These are phyloP conservation scores for Carpatolechia fugitivella DNA, from an alignment of 2,888 invertebrate genomes.

Conservation along the genomic window DNA sequence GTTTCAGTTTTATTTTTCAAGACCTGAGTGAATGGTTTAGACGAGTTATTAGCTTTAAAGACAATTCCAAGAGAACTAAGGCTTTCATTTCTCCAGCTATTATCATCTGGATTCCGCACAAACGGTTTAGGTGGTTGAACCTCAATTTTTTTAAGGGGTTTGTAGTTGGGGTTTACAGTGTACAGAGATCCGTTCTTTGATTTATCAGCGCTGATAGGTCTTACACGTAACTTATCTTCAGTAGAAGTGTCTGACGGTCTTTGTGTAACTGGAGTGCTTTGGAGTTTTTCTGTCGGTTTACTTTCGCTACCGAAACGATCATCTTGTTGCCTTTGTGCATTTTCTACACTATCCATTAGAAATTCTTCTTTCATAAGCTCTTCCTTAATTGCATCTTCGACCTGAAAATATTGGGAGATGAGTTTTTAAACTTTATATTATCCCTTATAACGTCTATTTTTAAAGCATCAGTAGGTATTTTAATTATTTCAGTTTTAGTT, in stretches of 20 bases:
- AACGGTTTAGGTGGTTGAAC: slow-evolving; percentile 57
- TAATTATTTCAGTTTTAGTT: too few relatives aligned
- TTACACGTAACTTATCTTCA: slow-evolving; percentile 45
- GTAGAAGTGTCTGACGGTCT: slow-evolving; percentile 8
- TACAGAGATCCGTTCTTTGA: slow-evolving; percentile 45
- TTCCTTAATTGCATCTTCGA: slow-evolving; percentile 59
- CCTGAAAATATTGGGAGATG: slow-evolving; percentile 42
- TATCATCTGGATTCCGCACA: slow-evolving; percentile 66
- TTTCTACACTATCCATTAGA: slow-evolving; percentile 43
- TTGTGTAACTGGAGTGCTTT: not conserved
- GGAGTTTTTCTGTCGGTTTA: slow-evolving; percentile 1
- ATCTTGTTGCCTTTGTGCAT: slow-evolving; percentile 32
- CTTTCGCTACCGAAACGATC: slow-evolving; percentile 8
- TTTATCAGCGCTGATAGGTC: slow-evolving; percentile 49
- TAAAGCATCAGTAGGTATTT: too few relatives aligned
- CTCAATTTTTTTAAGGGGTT: slow-evolving; percentile 65
- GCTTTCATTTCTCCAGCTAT: slow-evolving; percentile 73
- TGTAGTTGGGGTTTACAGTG: slow-evolving; percentile 58
- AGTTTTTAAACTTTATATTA: slow-evolving; percentile 2
- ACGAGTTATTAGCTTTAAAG: slow-evolving; percentile 67
- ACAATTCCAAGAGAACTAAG: slow-evolving; percentile 70
- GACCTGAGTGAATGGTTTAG: slow-evolving; percentile 68
- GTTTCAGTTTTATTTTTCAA: slow-evolving; percentile 68
- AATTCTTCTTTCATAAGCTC: slow-evolving; percentile 54
- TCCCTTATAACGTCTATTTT: too few relatives aligned